Conservation (phyloP, 2,888 invertebrate species). For the Steinernema carpocapsae region DNA sequence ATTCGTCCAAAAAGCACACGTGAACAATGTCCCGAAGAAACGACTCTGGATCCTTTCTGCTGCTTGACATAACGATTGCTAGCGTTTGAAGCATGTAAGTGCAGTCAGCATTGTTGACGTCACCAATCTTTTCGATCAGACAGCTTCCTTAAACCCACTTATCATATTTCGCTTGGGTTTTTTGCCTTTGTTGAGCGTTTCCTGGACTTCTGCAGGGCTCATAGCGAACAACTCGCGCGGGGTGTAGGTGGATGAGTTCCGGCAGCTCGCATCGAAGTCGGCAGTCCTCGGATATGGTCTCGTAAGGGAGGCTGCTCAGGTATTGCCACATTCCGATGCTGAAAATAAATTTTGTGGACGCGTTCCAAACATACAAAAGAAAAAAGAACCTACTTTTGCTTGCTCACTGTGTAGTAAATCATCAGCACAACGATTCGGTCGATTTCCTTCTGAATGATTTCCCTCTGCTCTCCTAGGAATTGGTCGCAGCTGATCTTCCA, state of each 20-base stretch:
- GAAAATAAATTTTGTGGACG: constrained; percentile 36
- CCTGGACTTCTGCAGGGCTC: background rate
- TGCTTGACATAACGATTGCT: constrained; percentile 42
- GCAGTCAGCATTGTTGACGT: constrained; percentile 44
- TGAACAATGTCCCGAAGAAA: constrained; percentile 48
- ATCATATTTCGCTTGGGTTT: background rate
- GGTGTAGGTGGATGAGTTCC: constrained; percentile 39
- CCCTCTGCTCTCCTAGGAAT: constrained; percentile 42
- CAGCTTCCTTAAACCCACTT: constrained; percentile 31
- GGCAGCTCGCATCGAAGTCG: constrained; percentile 58
- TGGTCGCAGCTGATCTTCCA: constrained; percentile 52
- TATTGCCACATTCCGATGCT: constrained; percentile 67
- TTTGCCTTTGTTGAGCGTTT: background rate
- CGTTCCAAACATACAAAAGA: too few species aligned
- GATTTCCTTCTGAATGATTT: constrained; percentile 60
- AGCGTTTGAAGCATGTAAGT: constrained; percentile 50
- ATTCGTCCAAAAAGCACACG: constrained; percentile 64
- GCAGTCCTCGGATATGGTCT: constrained; percentile 58
- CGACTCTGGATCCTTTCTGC: constrained; percentile 39
- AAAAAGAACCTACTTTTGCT: constrained; percentile 45
- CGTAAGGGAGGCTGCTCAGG: constrained; percentile 65
- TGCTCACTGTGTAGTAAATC: constrained; percentile 56
- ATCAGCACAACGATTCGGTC: constrained; percentile 62
- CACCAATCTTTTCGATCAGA: constrained; percentile 43
- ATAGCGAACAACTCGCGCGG: background rate